These are phyloP conservation scores for Phyllotis vaccarum DNA, from an alignment of 2,797 vertebrate species.

Conservation along the genomic window DNA sequence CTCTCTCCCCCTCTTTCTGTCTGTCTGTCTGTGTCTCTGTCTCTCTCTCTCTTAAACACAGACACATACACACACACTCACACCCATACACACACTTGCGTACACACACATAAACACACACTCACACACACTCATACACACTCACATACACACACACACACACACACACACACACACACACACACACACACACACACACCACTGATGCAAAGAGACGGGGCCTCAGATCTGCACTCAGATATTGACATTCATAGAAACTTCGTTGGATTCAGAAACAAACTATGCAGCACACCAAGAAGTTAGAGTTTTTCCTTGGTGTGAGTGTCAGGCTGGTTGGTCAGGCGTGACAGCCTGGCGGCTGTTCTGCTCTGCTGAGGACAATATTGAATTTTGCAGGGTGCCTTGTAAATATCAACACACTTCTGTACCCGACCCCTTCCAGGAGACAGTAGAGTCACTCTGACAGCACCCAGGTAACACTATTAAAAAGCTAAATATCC, in stretches of 20 bases:
- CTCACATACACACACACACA: too few relatives aligned
- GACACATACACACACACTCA: too few relatives aligned
- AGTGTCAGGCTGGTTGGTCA: not conserved
- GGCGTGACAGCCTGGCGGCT: constrained; percentile 41
- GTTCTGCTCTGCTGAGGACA: constrained; percentile 52
- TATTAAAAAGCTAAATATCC: constrained; percentile 74
- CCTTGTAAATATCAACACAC: constrained; percentile 83
- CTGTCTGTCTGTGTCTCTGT: too few relatives aligned
- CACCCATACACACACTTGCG: too few relatives aligned
- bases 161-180: too few relatives aligned
- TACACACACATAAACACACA: not conserved
- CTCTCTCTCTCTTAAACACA: not conserved
- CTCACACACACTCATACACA: too few relatives aligned
- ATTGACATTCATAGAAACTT: too few relatives aligned
- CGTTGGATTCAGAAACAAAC: not conserved
- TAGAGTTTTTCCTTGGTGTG: not conserved
- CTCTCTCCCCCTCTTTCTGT: not conserved
- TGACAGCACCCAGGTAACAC: not conserved
- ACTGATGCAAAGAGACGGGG: not conserved
- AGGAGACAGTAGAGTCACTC: constrained; percentile 53
- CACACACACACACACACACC: not conserved
- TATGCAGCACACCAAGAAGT: not conserved
- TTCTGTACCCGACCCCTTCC: constrained; percentile 70
- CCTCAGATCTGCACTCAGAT: not conserved
- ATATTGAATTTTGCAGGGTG: constrained; percentile 71